Evolutionary conservation across 2,888 invertebrate genomes (phyloP), one percentile per base, ranked within the genome.

Genomic region (Stictocephala bisonia): DNA sequence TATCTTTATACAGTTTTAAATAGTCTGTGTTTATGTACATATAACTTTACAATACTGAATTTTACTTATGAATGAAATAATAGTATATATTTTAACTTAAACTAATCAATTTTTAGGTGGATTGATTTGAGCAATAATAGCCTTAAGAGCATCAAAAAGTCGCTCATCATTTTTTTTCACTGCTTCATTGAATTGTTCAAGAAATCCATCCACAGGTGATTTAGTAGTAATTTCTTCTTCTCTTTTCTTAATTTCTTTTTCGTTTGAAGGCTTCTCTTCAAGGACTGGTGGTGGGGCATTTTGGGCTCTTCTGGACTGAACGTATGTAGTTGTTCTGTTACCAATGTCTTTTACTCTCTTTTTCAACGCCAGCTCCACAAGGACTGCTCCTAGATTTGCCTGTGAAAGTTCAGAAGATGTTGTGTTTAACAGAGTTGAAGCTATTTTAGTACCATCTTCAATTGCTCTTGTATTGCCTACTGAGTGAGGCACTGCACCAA

Each of bases 331-430:
- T 2, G 60, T 60, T 60, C 40, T 60, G 40, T 60, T 60, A 29
- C 60, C 60, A 35, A 60, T 60, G 40, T 60, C 60, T 60, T 60
- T 60, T 18, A 60, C 40, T 22, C 60, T 31, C n/a, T 60, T 60
- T 40, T 60, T 60, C 22, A 60, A 60, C 31, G 60, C 60, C 9
- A 60, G 35, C n/a, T 60, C 60, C 18, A 60, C 60, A 15, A 60
- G 40, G 31, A 60, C 60, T 13, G 60, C 60, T 4, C 60, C 60
- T 11, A 60, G 40, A 60, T 60, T 60, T 18, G 60, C 60, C 15
- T 60, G 60, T 15, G 60, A 60, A 40, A 60, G 35, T 15, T 60
- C 60, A 1, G 60, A 60, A 18, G 60, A 31, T 20, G 60, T 60
- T n/a, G 60, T 60, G 29, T 60, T 60, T 1, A 60, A 24, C 1